Conservation (phyloP, 2,888 invertebrate species). For the Drosophila paranaensis region DNA sequence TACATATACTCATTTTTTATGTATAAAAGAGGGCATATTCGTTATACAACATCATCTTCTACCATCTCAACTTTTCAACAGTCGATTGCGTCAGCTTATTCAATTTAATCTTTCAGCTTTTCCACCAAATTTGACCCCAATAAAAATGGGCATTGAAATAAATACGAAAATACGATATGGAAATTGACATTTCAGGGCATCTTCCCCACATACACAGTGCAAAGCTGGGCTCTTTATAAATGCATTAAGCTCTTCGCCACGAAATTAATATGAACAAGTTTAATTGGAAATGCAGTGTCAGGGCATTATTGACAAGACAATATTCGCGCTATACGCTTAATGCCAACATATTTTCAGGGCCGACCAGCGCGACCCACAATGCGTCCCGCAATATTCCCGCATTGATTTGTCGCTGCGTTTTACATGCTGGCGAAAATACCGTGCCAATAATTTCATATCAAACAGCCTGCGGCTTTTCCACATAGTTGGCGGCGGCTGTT, state of each 20-base stretch:
- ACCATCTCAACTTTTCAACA: background rate
- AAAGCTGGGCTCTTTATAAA: slow-evolving; percentile 10
- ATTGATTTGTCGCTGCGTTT: slow-evolving; percentile 24
- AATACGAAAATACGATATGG: slow-evolving; percentile 4
- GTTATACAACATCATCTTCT: background rate
- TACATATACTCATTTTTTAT: background rate
- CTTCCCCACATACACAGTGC: background rate
- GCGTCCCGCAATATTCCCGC: slow-evolving; percentile 16
- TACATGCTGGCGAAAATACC: background rate
- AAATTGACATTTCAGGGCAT: slow-evolving; percentile 19
- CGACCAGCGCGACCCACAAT: background rate
- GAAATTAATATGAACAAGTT: slow-evolving; percentile 41
- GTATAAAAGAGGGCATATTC: background rate
- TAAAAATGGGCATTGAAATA: background rate
- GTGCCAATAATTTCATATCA: slow-evolving; percentile 32
- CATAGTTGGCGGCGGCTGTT: slow-evolving; percentile 13
- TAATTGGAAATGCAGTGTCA: slow-evolving; percentile 37
- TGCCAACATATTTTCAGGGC: slow-evolving; percentile 23
- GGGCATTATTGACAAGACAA: slow-evolving; percentile 31
- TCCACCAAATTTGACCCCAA: slow-evolving; percentile 13
- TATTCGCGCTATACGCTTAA: slow-evolving; percentile 21
- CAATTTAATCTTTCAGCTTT: background rate
- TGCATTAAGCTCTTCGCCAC: slow-evolving; percentile 31
- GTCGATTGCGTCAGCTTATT: background rate
- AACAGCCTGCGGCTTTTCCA: slow-evolving; percentile 20